Conservation (phyloP, 1,140 invertebrate genomes). For the Doryteuthis pealeii region DNA sequence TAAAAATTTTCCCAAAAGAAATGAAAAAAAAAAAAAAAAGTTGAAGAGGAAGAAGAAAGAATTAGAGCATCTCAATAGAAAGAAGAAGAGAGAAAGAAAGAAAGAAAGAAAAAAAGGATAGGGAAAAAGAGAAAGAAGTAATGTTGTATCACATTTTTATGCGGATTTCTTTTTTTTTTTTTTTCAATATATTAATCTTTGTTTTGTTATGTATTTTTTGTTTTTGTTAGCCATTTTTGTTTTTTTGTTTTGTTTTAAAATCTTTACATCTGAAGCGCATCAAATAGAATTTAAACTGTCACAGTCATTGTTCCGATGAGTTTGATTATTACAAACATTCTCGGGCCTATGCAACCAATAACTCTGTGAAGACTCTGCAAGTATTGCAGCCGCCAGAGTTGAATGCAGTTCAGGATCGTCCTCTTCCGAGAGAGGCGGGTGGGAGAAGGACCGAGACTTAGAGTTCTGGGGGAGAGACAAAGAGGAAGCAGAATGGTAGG, state of each 20-base stretch:
- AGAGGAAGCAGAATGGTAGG: too few species aligned
- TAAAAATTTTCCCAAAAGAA: too few species aligned
- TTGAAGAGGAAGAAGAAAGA: neutral
- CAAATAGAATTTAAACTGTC: slow-evolving; percentile 4
- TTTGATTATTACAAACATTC: slow-evolving; percentile 1
- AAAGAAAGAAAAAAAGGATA: neutral
- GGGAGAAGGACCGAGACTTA: too few species aligned
- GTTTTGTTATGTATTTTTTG: too few species aligned
- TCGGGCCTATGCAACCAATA: neutral
- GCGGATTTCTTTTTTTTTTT: neutral
- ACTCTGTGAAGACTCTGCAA: neutral
- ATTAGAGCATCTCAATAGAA: too few species aligned
- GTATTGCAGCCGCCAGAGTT: neutral
- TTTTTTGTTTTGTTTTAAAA: too few species aligned
- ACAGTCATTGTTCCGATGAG: neutral
- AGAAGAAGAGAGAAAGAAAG: neutral
- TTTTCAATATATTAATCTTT: too few species aligned
- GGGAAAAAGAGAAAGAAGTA: neutral
- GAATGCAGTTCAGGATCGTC: neutral
- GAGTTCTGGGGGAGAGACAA: too few species aligned
- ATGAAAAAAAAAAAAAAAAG: too few species aligned
- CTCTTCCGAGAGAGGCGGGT: too few species aligned
- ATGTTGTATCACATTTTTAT: slow-evolving; percentile 5
- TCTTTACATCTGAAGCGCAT: neutral
- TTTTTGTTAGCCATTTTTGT: too few species aligned